These are phyloP conservation scores for Donacobius atricapilla DNA, from an alignment of 2,113 vertebrate species.

Conservation along the genomic window DNA sequence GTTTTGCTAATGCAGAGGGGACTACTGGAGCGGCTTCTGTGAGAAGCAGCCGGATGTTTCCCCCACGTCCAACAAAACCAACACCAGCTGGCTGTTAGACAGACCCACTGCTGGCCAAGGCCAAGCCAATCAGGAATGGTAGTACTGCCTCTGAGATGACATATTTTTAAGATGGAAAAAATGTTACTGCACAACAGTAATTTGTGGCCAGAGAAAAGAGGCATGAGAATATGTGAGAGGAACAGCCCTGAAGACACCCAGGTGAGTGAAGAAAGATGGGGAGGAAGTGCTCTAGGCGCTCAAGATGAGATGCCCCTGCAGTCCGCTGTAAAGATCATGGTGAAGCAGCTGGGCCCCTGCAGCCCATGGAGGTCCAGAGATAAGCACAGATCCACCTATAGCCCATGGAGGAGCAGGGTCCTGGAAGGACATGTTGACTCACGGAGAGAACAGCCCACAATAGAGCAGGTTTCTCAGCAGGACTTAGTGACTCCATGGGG, in stretches of 20 bases:
- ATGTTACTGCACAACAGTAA: rapidly evolving
- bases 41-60: not conserved
- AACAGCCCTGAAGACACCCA: not conserved
- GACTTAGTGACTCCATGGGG: not conserved
- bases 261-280: not conserved
- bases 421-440: not conserved
- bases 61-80: not conserved
- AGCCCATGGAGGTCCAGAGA: not conserved
- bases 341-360: not conserved
- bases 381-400: not conserved
- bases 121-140: not conserved
- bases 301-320: not conserved
- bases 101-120: not conserved
- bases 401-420: not conserved
- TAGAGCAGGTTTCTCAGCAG: not conserved
- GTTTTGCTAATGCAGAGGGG: not conserved
- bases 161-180: not conserved
- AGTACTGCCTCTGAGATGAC: not conserved
- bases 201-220: not conserved
- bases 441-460: not conserved
- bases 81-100: not conserved
- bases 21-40: not conserved
- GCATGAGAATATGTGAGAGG: not conserved
- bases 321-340: too few species aligned
- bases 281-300: not conserved